These are phyloP conservation scores for Hephaestus fuliginosus DNA, from an alignment of 2,797 vertebrate species.

Conservation along the genomic window DNA sequence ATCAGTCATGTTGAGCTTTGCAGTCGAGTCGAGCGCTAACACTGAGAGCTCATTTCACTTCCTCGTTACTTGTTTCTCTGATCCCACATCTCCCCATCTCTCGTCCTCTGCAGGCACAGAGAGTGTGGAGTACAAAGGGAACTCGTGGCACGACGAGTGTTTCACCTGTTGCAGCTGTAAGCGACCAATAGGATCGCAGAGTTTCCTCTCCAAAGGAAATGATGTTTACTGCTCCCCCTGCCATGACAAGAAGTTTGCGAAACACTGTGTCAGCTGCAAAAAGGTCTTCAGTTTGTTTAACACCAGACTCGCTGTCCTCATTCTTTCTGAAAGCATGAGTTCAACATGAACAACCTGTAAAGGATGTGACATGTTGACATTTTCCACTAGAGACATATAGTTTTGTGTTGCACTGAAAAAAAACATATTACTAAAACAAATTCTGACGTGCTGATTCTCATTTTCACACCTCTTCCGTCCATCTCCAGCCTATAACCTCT, in stretches of 20 bases:
- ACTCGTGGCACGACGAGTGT: slow-evolving; percentile 95
- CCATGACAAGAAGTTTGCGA: slow-evolving; percentile 95
- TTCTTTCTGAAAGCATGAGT: neutral
- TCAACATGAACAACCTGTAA: neutral
- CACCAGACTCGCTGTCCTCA: neutral
- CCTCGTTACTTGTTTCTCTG: neutral
- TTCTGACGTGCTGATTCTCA: neutral
- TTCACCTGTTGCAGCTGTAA: slow-evolving; percentile 95
- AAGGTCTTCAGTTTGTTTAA: slow-evolving; percentile 81
- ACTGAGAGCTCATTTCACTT: neutral
- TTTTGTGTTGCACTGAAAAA: neutral
- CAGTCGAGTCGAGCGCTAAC: too few relatives aligned
- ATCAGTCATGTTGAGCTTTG: neutral
- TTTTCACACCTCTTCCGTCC: neutral
- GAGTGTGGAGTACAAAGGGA: slow-evolving; percentile 96
- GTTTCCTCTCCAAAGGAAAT: slow-evolving; percentile 94
- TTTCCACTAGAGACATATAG: neutral
- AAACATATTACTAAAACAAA: neutral
- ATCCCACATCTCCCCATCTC: neutral
- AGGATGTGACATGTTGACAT: neutral
- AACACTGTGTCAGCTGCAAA: slow-evolving; percentile 94
- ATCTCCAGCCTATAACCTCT: slow-evolving; percentile 91
- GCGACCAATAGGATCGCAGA: slow-evolving; percentile 92
- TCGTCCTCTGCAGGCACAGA: slow-evolving; percentile 86
- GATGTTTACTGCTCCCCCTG: slow-evolving; percentile 94